phyloP scores from a whole-genome alignment of 2,797 vertebrate species.

The Rhinoraja longicauda region DNA sequence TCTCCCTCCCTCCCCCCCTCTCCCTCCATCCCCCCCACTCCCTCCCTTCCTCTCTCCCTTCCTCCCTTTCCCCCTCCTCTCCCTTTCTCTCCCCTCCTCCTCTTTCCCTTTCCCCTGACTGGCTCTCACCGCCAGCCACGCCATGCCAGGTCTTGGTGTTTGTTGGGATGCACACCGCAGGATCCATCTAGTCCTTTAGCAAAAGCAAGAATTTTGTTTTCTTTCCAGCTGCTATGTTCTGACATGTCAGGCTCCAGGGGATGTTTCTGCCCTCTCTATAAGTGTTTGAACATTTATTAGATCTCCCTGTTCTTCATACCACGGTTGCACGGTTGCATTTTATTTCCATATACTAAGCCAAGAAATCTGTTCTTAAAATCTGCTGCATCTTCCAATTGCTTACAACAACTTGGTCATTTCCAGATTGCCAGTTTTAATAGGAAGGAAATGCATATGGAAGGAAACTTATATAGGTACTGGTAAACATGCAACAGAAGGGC shows the following conservation, averaged over 20 bases:
- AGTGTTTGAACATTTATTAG: neutral
- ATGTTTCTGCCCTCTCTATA: neutral
- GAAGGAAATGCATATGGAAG: neutral
- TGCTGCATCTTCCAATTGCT: neutral
- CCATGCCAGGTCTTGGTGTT: no score
- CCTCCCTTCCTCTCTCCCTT: no score
- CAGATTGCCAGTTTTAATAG: neutral
- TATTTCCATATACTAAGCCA: neutral
- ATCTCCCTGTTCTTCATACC: neutral
- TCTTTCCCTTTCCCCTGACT: no score
- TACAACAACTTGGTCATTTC: neutral
- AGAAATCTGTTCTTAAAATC: neutral
- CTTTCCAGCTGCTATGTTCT: no score
- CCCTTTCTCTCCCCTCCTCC: no score
- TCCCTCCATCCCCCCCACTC: no score
- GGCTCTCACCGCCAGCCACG: no score
- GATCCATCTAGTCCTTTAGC: no score
- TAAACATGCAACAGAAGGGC: neutral
- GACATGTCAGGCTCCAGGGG: neutral
- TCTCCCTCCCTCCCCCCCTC: no score
- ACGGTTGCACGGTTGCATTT: neutral
- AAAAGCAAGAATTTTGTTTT: neutral
- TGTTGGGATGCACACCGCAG: no score
- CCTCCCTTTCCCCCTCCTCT: no score
- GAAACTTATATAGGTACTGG: neutral